Percentiles rank a stretch among this genome's conserved stretches.
phyloP scores from a whole-genome alignment of 2,797 vertebrate species.

The Cirrhinus mrigala region DNA sequence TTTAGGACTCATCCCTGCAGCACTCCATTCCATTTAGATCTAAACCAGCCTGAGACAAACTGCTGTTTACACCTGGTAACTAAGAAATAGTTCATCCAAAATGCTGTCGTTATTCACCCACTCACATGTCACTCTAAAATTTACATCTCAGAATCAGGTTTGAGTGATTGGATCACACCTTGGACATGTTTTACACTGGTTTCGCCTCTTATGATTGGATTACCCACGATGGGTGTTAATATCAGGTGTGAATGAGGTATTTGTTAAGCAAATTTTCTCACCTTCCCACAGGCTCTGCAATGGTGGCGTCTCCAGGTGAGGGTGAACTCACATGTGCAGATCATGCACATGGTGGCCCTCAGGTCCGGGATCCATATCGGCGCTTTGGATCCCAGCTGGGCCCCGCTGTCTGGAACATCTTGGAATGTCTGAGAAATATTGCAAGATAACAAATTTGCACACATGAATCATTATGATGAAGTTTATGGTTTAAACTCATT shows the following conservation, averaged over 20 bases:
- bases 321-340: conserved; percentile 95
- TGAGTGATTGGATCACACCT: not conserved
- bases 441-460: not conserved
- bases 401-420: conserved; percentile 71
- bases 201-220: not conserved
- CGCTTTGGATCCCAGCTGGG: conserved; percentile 90
- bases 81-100: too few relatives aligned
- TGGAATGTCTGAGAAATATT: conserved; percentile 34
- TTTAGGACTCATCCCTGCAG: not conserved
- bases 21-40: not conserved
- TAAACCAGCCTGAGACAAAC: too few relatives aligned
- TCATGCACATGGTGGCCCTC: conserved; percentile 96
- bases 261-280: conserved; percentile 61
- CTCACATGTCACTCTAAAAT: too few relatives aligned
- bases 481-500: not conserved
- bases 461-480: not conserved
- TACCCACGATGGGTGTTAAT: not conserved
- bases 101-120: too few relatives aligned
- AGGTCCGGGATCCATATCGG: conserved; percentile 98
- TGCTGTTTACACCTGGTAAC: too few relatives aligned
- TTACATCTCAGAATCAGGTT: too few relatives aligned
- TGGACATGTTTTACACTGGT: not conserved
- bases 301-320: conserved; percentile 95
- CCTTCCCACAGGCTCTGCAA: conserved; percentile 97
- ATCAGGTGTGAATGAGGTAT: not conserved